Evolutionary conservation across 2,113 vertebrate species (phyloP).

Genomic region (Hippolais icterina): DNA sequence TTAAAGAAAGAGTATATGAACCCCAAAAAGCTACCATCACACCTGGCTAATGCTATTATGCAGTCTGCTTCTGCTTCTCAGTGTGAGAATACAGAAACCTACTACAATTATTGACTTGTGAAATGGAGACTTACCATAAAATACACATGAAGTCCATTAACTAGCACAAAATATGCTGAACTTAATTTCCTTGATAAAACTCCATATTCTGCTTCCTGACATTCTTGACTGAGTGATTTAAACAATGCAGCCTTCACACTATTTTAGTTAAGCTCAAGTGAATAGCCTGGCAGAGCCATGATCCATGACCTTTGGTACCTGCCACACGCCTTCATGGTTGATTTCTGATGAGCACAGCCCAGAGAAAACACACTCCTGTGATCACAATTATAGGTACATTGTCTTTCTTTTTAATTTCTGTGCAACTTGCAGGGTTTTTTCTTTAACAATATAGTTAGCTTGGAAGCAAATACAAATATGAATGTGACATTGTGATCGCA

Average conservation of each 20-base stretch:
- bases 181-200: not conserved
- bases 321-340: not conserved
- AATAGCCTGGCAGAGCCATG: not conserved
- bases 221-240: not conserved
- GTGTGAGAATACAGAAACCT: not conserved
- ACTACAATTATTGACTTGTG: not conserved
- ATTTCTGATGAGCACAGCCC: constrained; percentile 17
- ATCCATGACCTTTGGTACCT: not conserved
- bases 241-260: not conserved
- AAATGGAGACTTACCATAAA: not conserved
- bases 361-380: constrained; percentile 21
- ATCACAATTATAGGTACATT: constrained; percentile 25
- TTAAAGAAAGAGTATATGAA: not conserved
- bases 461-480: not conserved
- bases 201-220: not conserved
- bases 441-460: not conserved
- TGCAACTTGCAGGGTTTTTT: constrained; percentile 2
- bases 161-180: not conserved
- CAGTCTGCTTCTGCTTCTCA: not conserved
- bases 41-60: not conserved
- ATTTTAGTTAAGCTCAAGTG: not conserved
- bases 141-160: not conserved
- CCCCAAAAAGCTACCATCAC: not conserved
- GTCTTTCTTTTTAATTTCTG: constrained; percentile 15
- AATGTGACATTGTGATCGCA: not conserved